Base-by-base conservation (phyloP, 2,113 vertebrate genomes). In the Paramormyrops kingsleyae region DNA sequence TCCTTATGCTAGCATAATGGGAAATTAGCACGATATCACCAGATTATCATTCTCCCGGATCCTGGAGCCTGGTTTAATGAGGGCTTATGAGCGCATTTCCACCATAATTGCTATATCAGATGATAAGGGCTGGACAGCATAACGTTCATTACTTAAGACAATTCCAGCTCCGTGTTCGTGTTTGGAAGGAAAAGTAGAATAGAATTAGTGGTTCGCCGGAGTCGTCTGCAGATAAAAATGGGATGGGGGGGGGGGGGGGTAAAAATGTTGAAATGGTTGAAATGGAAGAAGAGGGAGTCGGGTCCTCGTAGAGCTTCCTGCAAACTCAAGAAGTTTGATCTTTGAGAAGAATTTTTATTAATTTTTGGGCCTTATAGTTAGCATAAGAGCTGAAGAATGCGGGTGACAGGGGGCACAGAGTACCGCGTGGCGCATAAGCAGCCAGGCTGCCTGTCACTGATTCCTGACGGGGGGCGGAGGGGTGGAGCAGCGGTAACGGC, bases 1-100 rank as follows among this genome's bases (percentile, higher is more conserved):
- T 31, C 59, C 24, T 62, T 50, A 42, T 88, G 53, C 21, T 62
- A 66, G 53, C 17, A 27, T 66, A 62, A 88, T 59, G 56, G 87
- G 59, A 88, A 88, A 88, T 88, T 62, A 88, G 31, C 87, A 12
- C 35, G 19, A 66, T 88, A 88, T 66, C 53, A 39, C 31, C 15
- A 66, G 53, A 88, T 88, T 27, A 62, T 88, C 39, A 87, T 66
- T 42, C 35, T 88, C 35, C 39, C 39, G 24, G 35, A 88, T 59
- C 35, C 53, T 87, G 85, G n/a, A 86, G 44, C 50, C 49, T 56
- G 50, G 35, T 53, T 87, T 87, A 87, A 87, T 87, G 85, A 87
- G 85, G 85, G 15, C n/a, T 87, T 87, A 87, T 56, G 85, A 53
- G 53, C 85, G 3, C 4, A 53, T 53, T 87, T 87, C 35, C 50